Evolutionary conservation across 2,888 invertebrate genomes (phyloP).

Genomic region (Eupithecia inturbata): DNA sequence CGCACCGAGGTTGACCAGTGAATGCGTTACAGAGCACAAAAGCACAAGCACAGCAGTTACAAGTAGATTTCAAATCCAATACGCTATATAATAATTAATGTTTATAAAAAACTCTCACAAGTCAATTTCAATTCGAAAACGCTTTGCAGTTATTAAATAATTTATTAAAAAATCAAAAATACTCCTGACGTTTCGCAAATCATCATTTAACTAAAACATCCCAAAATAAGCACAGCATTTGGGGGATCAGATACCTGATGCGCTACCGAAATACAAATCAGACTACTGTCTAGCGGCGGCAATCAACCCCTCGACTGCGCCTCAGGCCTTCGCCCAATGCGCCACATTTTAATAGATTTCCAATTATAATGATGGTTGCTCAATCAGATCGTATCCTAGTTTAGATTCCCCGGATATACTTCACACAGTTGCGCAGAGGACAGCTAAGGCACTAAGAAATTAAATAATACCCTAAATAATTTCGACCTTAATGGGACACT

Average conservation of each 20-base stretch:
- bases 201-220: no score
- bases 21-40: no score
- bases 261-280: no score
- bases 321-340: not conserved
- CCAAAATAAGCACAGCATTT: not conserved
- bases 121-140: no score
- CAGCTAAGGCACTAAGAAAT: not conserved
- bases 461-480: not conserved
- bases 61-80: no score
- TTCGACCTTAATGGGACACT: not conserved
- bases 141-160: no score
- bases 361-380: slow-evolving; percentile 9
- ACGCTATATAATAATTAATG: no score
- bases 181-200: no score
- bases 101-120: no score
- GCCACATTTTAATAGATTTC: slow-evolving; percentile 8
- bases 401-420: not conserved
- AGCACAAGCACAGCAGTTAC: no score
- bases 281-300: not conserved
- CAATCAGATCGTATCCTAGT: not conserved
- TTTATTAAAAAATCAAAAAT: no score
- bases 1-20: no score
- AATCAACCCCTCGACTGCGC: not conserved
- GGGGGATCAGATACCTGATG: not conserved
- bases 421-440: not conserved